Percentiles rank a stretch among this genome's conserved stretches.
Conservation (phyloP, 1,140 invertebrate species). For the Chironomus tepperi region DNA sequence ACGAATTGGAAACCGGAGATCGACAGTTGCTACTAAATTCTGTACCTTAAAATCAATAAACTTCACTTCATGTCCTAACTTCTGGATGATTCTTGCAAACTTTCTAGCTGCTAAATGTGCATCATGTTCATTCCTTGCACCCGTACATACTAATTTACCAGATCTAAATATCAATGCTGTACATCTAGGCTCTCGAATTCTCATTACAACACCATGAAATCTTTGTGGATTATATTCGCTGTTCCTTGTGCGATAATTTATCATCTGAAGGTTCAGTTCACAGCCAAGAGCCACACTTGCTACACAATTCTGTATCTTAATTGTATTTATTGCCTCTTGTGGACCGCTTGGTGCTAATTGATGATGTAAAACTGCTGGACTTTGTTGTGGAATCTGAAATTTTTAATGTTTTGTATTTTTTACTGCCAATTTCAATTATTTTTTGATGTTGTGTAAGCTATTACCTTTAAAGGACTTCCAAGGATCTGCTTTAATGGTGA, state of each 20-base stretch:
- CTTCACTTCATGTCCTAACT: slow-evolving; percentile 91
- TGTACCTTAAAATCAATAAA: slow-evolving; percentile 97
- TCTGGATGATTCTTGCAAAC: slow-evolving; percentile 97
- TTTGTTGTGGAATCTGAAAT: slow-evolving; percentile 38
- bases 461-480: neutral
- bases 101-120: slow-evolving; percentile 90
- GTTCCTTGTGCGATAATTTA: slow-evolving; percentile 93
- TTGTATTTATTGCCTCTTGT: slow-evolving; percentile 38
- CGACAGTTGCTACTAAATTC: slow-evolving; percentile 98
- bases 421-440: neutral
- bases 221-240: slow-evolving; percentile 98
- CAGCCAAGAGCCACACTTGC: slow-evolving; percentile 88
- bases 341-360: slow-evolving; percentile 30
- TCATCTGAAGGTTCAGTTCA: slow-evolving; percentile 78
- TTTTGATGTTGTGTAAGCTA: neutral
- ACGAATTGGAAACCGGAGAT: slow-evolving; percentile 95
- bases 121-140: slow-evolving; percentile 91
- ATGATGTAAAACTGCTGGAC: slow-evolving; percentile 28
- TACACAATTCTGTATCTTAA: slow-evolving; percentile 68
- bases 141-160: slow-evolving; percentile 98
- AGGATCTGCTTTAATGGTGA: neutral
- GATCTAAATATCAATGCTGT: slow-evolving; percentile 97
- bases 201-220: slow-evolving; percentile 98
- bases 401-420: neutral
- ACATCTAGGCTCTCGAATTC: slow-evolving; percentile 90